Evolutionary conservation across 1,140 invertebrate genomes (phyloP).

Genomic region (Bicyclus anynana): DNA sequence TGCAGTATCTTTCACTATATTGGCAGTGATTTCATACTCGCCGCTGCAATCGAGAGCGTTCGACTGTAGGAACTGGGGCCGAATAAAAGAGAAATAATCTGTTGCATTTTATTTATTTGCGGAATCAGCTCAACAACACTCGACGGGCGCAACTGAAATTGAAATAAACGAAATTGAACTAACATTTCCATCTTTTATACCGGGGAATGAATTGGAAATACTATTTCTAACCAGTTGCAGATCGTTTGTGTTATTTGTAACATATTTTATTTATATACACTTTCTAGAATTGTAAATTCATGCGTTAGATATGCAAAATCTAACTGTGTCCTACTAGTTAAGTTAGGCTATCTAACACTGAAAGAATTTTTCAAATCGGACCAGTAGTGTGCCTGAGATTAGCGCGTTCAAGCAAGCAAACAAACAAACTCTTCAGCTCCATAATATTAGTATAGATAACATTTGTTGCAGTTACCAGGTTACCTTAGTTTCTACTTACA

Average conservation of each 20-base stretch:
- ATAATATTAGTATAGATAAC: too few species aligned
- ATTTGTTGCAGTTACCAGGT: too few species aligned
- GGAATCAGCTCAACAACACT: conserved; percentile 2
- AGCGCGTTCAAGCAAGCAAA: too few species aligned
- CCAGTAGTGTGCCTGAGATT: too few species aligned
- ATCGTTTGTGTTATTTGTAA: too few species aligned
- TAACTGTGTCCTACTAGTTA: too few species aligned
- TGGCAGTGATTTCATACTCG: conserved; percentile 39
- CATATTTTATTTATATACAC: too few species aligned
- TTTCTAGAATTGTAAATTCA: too few species aligned
- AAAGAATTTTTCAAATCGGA: too few species aligned
- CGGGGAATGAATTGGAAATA: not conserved
- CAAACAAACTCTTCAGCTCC: too few species aligned
- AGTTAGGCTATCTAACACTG: too few species aligned
- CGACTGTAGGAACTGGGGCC: conserved; percentile 2
- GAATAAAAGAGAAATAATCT: conserved; percentile 6
- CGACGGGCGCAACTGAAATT: not conserved
- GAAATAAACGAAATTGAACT: not conserved
- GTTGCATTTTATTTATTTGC: conserved; percentile 7
- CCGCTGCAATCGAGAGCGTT: conserved; percentile 5
- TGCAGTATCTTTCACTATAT: conserved; percentile 48
- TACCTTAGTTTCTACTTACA: not conserved
- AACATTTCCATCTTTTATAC: not conserved
- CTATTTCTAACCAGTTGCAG: not conserved
- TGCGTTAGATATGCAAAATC: too few species aligned